Conservation (phyloP, 2,888 invertebrate species). For the Agrochola litura region DNA sequence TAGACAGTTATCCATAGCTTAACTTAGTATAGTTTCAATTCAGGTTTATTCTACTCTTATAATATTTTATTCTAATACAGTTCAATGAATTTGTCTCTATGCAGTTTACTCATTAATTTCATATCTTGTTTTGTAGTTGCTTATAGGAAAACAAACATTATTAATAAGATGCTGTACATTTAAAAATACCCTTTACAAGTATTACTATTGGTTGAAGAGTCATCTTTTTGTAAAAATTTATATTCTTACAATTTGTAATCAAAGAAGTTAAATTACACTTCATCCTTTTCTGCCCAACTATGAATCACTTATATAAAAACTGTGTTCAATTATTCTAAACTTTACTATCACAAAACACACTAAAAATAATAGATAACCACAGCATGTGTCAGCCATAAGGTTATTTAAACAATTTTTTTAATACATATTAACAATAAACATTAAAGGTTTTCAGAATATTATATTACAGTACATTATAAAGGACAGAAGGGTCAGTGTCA, state of each 20-base stretch:
- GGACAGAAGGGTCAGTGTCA: conserved; percentile 13
- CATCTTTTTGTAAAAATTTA: background rate
- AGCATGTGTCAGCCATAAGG: background rate
- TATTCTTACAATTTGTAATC: background rate
- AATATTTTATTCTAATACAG: too few relatives aligned
- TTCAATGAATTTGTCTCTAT: background rate
- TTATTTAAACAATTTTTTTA: conserved; percentile 1
- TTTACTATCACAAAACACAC: background rate
- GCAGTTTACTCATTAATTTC: background rate
- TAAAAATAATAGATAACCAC: background rate
- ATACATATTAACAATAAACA: background rate
- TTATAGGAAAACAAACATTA: background rate
- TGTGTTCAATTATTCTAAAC: background rate
- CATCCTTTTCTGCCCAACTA: background rate
- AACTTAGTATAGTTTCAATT: background rate
- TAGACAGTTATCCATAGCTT: background rate
- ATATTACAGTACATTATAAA: background rate
- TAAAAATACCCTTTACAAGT: background rate
- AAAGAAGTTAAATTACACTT: background rate
- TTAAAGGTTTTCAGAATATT: background rate
- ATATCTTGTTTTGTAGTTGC: background rate
- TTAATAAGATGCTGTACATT: background rate
- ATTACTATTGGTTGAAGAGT: background rate
- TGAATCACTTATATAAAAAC: background rate
- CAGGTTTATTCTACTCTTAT: too few relatives aligned